Base-by-base conservation (phyloP, 2,888 invertebrate genomes). In the Malthinus flaveolus region DNA sequence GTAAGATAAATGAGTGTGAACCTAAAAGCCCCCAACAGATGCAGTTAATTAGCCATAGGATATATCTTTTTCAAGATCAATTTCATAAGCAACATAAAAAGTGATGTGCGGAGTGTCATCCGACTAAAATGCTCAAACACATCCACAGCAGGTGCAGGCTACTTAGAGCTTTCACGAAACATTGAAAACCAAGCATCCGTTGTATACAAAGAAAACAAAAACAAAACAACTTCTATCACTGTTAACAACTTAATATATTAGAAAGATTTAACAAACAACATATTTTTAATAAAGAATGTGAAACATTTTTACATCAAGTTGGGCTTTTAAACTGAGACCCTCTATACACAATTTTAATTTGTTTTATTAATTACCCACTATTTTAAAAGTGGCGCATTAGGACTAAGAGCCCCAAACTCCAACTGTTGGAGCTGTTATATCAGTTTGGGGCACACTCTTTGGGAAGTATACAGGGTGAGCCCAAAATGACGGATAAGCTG, bases 131-230 rank as follows among this genome's bases (percentile, higher is more conserved):
- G 54, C 53, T 63, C 42, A 47, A 47, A 59, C 64, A 60, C 59
- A 59, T 59, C 39, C 44, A 62, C 61, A 68, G 67, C 71, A 71
- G 71, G 70, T 71, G 71, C 65, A 65, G 50, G 54, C 53, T 48
- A 56, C 53, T 54, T 59, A 44, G 49, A 51, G 63, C 61, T 54
- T 65, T 69, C 70, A 72, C 69, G 73, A 71, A 66, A 74, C 73
- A 71, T 73, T 72, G 64, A 65, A 59, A 65, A 56, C 66, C 65
- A 72, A 70, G 69, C 71, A 71, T 70, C 72, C 73, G 71, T 71
- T 69, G 63, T 62, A 56, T 57, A 60, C 59, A 67, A 66, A 63
- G 64, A 68, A 62, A 61, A 61, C 64, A 67, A 67, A 65, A 65
- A 65, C 65, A 59, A 63, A 59, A 64, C 13, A 39, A n/a, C 10